These are phyloP conservation scores for Bujurquina vittata DNA, from an alignment of 2,113 vertebrate species.

Conservation along the genomic window DNA sequence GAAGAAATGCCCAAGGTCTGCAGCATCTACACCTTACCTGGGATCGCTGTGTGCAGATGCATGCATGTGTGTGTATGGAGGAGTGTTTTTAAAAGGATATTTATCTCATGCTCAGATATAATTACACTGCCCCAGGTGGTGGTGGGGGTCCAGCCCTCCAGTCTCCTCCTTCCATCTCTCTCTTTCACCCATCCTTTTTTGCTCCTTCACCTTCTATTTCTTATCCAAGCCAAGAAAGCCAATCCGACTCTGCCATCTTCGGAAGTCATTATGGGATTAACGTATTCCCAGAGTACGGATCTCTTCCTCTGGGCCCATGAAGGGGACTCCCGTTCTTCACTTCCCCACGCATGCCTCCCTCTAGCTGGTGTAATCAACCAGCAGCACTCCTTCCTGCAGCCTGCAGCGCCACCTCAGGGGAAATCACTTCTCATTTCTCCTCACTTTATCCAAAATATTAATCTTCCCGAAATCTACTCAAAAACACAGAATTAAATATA, in stretches of 20 bases:
- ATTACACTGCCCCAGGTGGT: constrained; percentile 68
- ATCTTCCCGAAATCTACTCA: constrained; percentile 38
- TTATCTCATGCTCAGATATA: constrained; percentile 74
- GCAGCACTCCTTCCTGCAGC: constrained; percentile 17
- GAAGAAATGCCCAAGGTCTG: constrained; percentile 67
- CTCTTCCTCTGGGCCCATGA: constrained; percentile 30
- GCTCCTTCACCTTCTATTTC: constrained; percentile 31
- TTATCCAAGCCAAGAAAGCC: constrained; percentile 48
- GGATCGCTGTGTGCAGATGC: constrained; percentile 6
- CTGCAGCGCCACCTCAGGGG: constrained; percentile 54
- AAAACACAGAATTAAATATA: constrained; percentile 28
- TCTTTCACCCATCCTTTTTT: constrained; percentile 22
- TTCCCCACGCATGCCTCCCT: constrained; percentile 28
- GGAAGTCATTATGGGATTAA: constrained; percentile 74
- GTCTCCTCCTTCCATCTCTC: constrained; percentile 20
- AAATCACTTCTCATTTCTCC: constrained; percentile 48
- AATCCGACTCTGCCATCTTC: constrained; percentile 51
- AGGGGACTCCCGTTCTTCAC: constrained; percentile 8
- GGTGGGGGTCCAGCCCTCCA: constrained; percentile 6
- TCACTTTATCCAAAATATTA: constrained; percentile 58
- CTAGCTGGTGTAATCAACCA: constrained; percentile 40
- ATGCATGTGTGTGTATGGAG: constrained; percentile 25
- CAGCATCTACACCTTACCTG: constrained; percentile 64
- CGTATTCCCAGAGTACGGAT: constrained; percentile 67
- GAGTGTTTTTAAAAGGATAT: constrained; percentile 70